Percentiles rank a stretch among this genome's conserved stretches.
phyloP scores from a whole-genome alignment of 1,140 invertebrate genomes.

The Dendroctonus ponderosae region DNA sequence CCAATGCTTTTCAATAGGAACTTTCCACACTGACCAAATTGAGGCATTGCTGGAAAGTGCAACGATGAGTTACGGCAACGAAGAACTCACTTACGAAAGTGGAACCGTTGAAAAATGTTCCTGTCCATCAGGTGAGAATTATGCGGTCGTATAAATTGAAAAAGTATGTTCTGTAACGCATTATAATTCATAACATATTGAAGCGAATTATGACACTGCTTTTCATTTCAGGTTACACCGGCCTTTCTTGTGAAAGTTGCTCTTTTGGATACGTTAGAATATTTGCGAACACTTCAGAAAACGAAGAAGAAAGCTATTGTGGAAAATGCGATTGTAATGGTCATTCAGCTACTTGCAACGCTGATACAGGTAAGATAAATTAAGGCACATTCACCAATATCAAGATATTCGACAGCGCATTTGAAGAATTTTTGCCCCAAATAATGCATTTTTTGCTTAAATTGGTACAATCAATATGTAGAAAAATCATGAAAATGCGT shows the following conservation, averaged over 20 bases:
- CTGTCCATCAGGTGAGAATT: slow-evolving; percentile 55
- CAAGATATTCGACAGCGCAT: not conserved
- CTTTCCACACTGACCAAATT: slow-evolving; percentile 92
- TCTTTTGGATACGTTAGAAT: slow-evolving; percentile 80
- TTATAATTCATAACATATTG: not conserved
- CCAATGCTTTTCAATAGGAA: slow-evolving; percentile 51
- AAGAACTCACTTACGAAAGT: slow-evolving; percentile 34
- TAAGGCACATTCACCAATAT: not conserved
- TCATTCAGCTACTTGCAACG: slow-evolving; percentile 82
- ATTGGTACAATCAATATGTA: too few relatives aligned
- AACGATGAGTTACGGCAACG: slow-evolving; percentile 31
- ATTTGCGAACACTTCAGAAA: slow-evolving; percentile 56
- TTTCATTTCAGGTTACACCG: slow-evolving; percentile 59
- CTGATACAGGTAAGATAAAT: slow-evolving; percentile 8
- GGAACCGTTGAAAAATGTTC: slow-evolving; percentile 61
- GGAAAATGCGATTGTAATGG: slow-evolving; percentile 86
- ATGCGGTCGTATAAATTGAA: not conserved
- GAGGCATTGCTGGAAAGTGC: slow-evolving; percentile 63
- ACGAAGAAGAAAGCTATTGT: slow-evolving; percentile 59
- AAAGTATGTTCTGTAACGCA: not conserved
- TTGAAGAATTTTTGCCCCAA: not conserved
- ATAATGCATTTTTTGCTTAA: too few relatives aligned
- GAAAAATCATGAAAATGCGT: too few relatives aligned
- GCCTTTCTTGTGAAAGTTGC: slow-evolving; percentile 83
- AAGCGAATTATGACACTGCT: too few relatives aligned